phyloP scores from a whole-genome alignment of 2,797 vertebrate genomes.

The Corythornis leucogaster region DNA sequence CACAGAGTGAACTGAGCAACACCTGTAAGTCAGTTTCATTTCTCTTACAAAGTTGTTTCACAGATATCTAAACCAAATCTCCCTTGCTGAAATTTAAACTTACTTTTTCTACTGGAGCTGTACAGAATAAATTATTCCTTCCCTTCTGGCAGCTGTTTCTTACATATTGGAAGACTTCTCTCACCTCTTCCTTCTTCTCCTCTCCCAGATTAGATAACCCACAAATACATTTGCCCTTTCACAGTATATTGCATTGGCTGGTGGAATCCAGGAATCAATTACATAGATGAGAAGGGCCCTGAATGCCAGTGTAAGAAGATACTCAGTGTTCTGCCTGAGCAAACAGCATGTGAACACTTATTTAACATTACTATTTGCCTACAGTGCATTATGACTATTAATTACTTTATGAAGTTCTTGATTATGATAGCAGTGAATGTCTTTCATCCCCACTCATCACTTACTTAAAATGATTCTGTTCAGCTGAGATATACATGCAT shows the following conservation, averaged over 20 bases:
- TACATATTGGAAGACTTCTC: not conserved
- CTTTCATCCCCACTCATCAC: conserved; percentile 7
- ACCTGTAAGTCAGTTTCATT: not conserved
- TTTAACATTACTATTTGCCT: not conserved
- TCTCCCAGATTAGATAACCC: not conserved
- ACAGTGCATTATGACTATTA: conserved; percentile 2
- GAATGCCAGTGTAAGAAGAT: not conserved
- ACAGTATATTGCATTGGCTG: not conserved
- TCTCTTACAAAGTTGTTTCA: not conserved
- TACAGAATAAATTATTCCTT: not conserved
- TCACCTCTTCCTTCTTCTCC: not conserved
- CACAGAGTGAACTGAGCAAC: not conserved
- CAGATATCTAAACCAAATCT: not conserved
- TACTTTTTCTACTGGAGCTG: not conserved
- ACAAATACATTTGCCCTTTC: conserved; percentile 33
- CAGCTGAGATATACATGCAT: not conserved
- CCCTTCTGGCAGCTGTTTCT: not conserved
- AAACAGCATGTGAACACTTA: not conserved
- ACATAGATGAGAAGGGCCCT: not conserved
- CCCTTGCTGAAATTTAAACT: conserved; percentile 4
- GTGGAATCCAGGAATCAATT: conserved; percentile 17
- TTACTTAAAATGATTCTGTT: conserved; percentile 20
- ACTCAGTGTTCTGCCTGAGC: not conserved
- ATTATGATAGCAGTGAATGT: conserved; percentile 18
- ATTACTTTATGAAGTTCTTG: conserved; percentile 25